Conservation (phyloP, 2,797 vertebrate genomes). For the Neosilurus mollespiculum region DNA sequence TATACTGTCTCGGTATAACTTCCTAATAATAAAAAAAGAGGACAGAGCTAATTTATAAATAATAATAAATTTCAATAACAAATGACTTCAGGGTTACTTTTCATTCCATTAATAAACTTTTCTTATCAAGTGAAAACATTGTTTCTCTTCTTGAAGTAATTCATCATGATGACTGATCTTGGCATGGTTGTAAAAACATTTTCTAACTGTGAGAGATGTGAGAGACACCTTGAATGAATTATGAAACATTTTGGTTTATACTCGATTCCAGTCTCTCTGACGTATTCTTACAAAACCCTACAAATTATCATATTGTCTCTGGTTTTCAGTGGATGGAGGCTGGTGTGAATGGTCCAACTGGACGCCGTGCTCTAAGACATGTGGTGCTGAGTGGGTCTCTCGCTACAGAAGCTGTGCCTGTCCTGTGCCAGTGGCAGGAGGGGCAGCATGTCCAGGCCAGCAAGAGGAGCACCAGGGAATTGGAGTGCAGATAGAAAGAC, state of each 20-base stretch:
- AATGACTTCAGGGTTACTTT: not conserved
- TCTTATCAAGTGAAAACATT: not conserved
- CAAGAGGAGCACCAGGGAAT: constrained; percentile 70
- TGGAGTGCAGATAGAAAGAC: constrained; percentile 76
- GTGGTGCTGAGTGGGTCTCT: constrained; percentile 75
- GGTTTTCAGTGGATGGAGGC: constrained; percentile 72
- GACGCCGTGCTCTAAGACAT: constrained; percentile 83
- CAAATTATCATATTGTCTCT: not conserved
- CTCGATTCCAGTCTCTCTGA: not conserved
- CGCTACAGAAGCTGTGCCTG: constrained; percentile 83
- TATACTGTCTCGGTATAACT: not conserved
- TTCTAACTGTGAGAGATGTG: not conserved
- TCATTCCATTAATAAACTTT: not conserved
- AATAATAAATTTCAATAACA: not conserved
- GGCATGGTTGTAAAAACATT: not conserved
- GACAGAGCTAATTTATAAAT: not conserved
- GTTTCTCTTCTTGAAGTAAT: not conserved
- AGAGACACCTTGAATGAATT: not conserved
- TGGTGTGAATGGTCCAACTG: constrained; percentile 87
- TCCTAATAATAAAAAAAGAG: not conserved
- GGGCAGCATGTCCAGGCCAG: constrained; percentile 67
- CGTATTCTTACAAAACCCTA: not conserved
- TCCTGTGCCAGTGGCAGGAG: constrained; percentile 74
- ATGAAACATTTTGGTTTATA: not conserved
- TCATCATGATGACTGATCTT: not conserved